Evolutionary conservation across 1,140 invertebrate species (phyloP).

Genomic region (Nylanderia fulva): DNA sequence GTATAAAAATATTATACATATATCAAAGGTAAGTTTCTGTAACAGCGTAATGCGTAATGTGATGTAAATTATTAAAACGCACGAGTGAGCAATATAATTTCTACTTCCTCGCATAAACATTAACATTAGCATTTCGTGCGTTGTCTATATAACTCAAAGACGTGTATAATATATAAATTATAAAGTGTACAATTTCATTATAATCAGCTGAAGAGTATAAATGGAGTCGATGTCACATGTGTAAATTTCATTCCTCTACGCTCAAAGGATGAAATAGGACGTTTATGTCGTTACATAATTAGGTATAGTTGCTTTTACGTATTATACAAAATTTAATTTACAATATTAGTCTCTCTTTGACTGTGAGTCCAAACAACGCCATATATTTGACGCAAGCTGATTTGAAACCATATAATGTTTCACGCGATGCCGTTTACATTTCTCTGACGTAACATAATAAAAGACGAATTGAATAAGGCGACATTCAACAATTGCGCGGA

Average conservation of each 20-base stretch:
- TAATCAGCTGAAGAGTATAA: neutral
- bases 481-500: neutral
- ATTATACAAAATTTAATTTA: constrained; percentile 12
- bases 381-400: neutral
- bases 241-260: neutral
- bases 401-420: neutral
- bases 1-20: neutral
- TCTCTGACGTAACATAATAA: neutral
- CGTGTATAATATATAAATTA: neutral
- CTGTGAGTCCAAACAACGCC: neutral
- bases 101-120: neutral
- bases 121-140: neutral
- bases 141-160: neutral
- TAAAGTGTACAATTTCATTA: neutral
- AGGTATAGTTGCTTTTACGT: neutral
- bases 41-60: neutral
- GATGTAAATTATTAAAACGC: neutral
- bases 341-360: neutral
- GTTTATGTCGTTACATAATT: neutral
- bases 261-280: neutral
- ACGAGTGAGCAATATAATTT: neutral
- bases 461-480: neutral
- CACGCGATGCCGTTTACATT: neutral
- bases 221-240: neutral
- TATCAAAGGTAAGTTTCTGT: neutral